A percentile compares a stretch with the other conserved stretches of the same genome.
Conservation (phyloP, 1,140 invertebrate species). For the Drosophila kikkawai region DNA sequence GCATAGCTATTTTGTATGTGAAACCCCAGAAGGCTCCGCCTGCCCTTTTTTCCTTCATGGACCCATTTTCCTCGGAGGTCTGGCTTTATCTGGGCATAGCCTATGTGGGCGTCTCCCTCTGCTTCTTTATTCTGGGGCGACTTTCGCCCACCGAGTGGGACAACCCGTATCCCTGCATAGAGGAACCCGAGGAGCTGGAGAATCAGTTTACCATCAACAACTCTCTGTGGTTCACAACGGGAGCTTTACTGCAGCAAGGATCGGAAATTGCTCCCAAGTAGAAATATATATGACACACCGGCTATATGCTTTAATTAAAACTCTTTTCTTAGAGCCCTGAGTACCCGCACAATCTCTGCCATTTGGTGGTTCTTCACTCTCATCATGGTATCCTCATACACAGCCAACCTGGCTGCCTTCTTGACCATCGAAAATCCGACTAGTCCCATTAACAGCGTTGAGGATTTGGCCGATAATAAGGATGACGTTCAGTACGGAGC, state of each 20-base stretch:
- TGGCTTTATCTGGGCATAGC: slow-evolving; percentile 92
- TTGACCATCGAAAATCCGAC: slow-evolving; percentile 94
- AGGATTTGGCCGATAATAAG: slow-evolving; percentile 92
- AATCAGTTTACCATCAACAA: slow-evolving; percentile 95
- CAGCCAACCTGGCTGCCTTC: slow-evolving; percentile 98
- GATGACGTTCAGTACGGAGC: slow-evolving; percentile 95
- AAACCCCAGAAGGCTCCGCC: slow-evolving; percentile 92
- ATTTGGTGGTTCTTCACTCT: slow-evolving; percentile 98
- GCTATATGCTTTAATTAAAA: neutral
- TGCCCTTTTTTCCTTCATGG: slow-evolving; percentile 94
- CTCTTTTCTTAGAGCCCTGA: slow-evolving; percentile 88
- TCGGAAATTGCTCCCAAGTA: slow-evolving; percentile 93
- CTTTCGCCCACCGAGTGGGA: slow-evolving; percentile 93
- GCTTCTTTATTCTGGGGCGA: slow-evolving; percentile 92
- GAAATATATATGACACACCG: slow-evolving; percentile 50
- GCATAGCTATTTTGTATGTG: slow-evolving; percentile 94
- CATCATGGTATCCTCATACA: slow-evolving; percentile 98
- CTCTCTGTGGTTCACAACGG: slow-evolving; percentile 93
- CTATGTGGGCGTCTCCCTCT: slow-evolving; percentile 91
- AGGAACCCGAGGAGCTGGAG: slow-evolving; percentile 90
- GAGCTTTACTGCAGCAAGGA: slow-evolving; percentile 93
- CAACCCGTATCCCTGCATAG: slow-evolving; percentile 92
- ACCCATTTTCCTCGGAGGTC: slow-evolving; percentile 93
- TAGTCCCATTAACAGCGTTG: slow-evolving; percentile 92
- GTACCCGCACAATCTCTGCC: slow-evolving; percentile 91